Percentiles rank a stretch among this genome's conserved stretches.
These are phyloP conservation scores for Columbina picui DNA, from an alignment of 2,113 vertebrate species.

Conservation along the genomic window DNA sequence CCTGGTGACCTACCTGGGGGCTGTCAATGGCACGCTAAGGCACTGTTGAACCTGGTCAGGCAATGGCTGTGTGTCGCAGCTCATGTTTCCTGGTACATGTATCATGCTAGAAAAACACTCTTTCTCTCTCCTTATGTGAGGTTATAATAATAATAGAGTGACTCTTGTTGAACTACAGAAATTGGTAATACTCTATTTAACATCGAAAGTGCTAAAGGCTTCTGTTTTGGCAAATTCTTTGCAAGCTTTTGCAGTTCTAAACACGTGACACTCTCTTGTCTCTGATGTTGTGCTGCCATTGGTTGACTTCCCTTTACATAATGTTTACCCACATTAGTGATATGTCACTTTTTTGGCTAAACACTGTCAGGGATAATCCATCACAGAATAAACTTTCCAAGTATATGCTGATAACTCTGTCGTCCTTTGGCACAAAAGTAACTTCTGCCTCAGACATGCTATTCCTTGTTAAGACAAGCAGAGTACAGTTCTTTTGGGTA, in stretches of 20 bases:
- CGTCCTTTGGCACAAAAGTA: slow-evolving; percentile 23
- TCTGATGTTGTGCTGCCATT: background rate
- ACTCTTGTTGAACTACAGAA: background rate
- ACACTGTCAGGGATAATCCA: slow-evolving; percentile 68
- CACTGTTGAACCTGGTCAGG: background rate
- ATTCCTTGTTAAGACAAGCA: background rate
- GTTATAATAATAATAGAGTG: background rate
- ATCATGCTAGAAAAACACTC: background rate
- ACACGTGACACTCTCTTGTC: background rate
- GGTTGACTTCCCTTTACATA: slow-evolving; percentile 50
- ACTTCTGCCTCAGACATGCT: slow-evolving; percentile 29
- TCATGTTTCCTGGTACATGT: background rate
- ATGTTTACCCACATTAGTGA: slow-evolving; percentile 71
- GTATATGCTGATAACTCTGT: slow-evolving; percentile 31
- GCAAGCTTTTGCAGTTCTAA: background rate
- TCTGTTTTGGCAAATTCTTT: slow-evolving; percentile 8
- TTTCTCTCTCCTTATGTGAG: background rate
- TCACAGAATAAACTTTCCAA: slow-evolving; percentile 63
- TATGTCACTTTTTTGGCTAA: slow-evolving; percentile 70
- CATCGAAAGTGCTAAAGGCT: background rate
- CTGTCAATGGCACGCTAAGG: background rate
- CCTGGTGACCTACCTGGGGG: background rate
- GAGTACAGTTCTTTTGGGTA: background rate
- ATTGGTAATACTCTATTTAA: background rate
- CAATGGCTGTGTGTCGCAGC: background rate